These are phyloP conservation scores for Zapornia atra DNA, from an alignment of 2,113 vertebrate species.

Conservation along the genomic window DNA sequence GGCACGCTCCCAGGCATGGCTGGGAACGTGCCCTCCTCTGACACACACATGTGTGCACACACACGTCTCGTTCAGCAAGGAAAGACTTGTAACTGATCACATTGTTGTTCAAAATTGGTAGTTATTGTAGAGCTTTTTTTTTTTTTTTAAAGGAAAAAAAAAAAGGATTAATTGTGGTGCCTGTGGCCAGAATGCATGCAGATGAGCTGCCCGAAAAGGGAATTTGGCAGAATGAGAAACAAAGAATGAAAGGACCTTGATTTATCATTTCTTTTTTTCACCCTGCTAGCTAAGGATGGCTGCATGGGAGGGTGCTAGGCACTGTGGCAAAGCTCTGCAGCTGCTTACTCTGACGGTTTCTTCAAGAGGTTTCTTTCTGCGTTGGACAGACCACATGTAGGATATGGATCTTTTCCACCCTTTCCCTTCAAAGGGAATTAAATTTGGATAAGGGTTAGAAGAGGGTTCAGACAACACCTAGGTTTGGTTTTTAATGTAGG, in stretches of 20 bases:
- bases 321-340: not conserved
- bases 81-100: not conserved
- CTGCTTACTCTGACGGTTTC: not conserved
- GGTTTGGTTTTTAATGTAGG: not conserved
- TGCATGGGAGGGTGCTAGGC: not conserved
- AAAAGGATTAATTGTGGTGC: not conserved
- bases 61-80: not conserved
- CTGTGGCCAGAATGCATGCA: not conserved
- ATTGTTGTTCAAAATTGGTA: not conserved
- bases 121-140: not conserved
- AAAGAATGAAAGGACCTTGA: conserved; percentile 13
- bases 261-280: not conserved
- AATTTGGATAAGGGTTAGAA: not conserved
- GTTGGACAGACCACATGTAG: not conserved
- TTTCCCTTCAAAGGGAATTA: conserved; percentile 14
- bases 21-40: not conserved
- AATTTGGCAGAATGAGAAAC: conserved; percentile 8
- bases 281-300: not conserved
- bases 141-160: not conserved
- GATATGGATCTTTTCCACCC: not conserved
- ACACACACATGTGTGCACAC: not conserved
- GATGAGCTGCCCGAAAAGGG: conserved; percentile 23
- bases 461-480: not conserved
- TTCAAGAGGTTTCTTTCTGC: not conserved
- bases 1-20: not conserved